These are phyloP conservation scores for Laticauda colubrina DNA, from an alignment of 2,113 vertebrate species.

Conservation along the genomic window DNA sequence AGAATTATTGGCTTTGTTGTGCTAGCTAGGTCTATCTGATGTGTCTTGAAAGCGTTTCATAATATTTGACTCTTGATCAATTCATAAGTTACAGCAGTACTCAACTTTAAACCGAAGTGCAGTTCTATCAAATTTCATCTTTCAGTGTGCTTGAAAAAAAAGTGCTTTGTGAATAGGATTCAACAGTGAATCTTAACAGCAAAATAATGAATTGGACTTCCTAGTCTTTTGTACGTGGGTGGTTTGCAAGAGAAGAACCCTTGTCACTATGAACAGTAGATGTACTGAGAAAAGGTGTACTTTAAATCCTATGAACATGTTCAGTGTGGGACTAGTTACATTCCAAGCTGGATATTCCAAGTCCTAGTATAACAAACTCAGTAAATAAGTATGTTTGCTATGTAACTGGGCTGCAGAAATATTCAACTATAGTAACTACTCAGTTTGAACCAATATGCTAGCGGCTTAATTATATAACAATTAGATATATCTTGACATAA, in stretches of 20 bases:
- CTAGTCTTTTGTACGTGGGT: background rate
- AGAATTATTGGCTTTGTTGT: conserved; percentile 44
- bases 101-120: conserved; percentile 53
- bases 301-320: conserved; percentile 9
- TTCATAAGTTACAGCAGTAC: conserved; percentile 63
- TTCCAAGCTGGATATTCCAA: background rate
- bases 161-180: conserved; percentile 49
- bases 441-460: conserved; percentile 43
- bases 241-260: background rate
- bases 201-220: conserved; percentile 54
- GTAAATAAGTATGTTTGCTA: conserved; percentile 23
- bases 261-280: background rate
- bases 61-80: conserved; percentile 59
- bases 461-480: conserved; percentile 26
- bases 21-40: conserved; percentile 22
- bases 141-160: conserved; percentile 50
- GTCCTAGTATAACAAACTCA: conserved; percentile 9
- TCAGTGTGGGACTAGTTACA: background rate
- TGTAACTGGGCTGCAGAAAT: conserved; percentile 40
- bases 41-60: conserved; percentile 28
- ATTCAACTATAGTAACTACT: conserved; percentile 51
- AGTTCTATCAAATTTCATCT: conserved; percentile 43
- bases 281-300: background rate
- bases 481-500: conserved; percentile 51
- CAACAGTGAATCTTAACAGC: background rate